Evolutionary conservation across 2,888 invertebrate genomes (phyloP).

Genomic region (Elgonia sp.): DNA sequence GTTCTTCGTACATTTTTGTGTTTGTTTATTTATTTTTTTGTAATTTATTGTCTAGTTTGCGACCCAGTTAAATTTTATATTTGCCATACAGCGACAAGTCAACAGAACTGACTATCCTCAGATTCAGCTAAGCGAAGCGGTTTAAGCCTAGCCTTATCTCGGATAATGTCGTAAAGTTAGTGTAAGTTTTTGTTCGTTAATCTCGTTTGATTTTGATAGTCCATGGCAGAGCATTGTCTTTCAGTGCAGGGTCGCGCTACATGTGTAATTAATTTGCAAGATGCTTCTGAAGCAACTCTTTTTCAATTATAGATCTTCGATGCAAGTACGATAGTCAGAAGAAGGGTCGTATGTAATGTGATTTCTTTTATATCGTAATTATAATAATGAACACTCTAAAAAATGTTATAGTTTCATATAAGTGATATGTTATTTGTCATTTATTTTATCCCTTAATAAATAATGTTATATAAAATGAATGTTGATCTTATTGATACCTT

Average conservation of each 20-base stretch:
- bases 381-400: constrained; percentile 86
- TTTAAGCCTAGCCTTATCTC: constrained; percentile 84
- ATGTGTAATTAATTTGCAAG: constrained; percentile 61
- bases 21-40: constrained; percentile 84
- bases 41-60: constrained; percentile 52
- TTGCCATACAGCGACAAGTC: constrained; percentile 51
- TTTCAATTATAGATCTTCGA: constrained; percentile 65
- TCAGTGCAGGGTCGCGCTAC: constrained; percentile 66
- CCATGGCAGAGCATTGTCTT: constrained; percentile 19
- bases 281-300: constrained; percentile 18
- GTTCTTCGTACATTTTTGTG: constrained; percentile 84
- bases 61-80: constrained; percentile 71
- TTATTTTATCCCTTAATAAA: constrained; percentile 87
- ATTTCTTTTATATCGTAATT: constrained; percentile 87
- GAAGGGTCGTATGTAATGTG: constrained; percentile 86
- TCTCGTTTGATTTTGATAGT: constrained; percentile 40
- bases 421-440: constrained; percentile 87
- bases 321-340: constrained; percentile 76
- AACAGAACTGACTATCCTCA: constrained; percentile 71
- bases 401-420: constrained; percentile 87
- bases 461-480: constrained; percentile 86
- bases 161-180: constrained; percentile 62
- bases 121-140: constrained; percentile 85
- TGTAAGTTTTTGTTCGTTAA: constrained; percentile 48
- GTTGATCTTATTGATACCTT: background rate